Evolutionary conservation across 2,113 vertebrate genomes (phyloP), one percentile per base, ranked within the genome.

Genomic region (Vulpes vulpes): DNA sequence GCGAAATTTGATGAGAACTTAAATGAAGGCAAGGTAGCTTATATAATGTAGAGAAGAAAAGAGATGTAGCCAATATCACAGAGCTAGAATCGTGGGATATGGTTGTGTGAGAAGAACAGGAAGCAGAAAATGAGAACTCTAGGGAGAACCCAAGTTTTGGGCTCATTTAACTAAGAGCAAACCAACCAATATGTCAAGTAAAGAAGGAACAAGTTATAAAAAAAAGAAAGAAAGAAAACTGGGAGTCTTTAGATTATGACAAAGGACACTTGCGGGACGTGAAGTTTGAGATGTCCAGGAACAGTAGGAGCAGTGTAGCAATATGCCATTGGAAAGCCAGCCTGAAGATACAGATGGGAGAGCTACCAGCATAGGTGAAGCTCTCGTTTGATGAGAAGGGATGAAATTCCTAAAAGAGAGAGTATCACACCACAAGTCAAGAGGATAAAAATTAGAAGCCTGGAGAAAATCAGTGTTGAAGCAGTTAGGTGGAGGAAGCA

Each of bases 1-100:
- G 60, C 55, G 19, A 62, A 78, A 76, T 91, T 71, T 95, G 89
- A 65, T 65, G 67, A 87, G 22, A 81, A 94, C 23, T 95, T 94
- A 94, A 76, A 38, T 8, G 59, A 84, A 76, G 51, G 25, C 22
- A 11, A 17, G 11, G 49, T 53, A 35, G 84, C 67, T 93, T 88
- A 69, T 49, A 12, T 59, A 85, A 62, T 15, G 0, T 8, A 16
- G 30, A 57, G 23, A n/a, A 92, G 65, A 86, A 86, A 80, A 65
- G 19, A 86, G 51, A 55, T 11, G n/a, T 14, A 27, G 27, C 20
- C 27, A 55, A 53, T 8, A 67, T 82, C 49, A 62, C 43, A 64
- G 65, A 93, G 59, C 9, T 30, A 78, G 59, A 93, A 65, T 2
- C 23, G 49, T 7, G 12, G 65, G 83, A n/a, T 49, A 12, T 16